Evolutionary conservation across 92 coral and sea anemone genomes (phyloP), one percentile per base, ranked within the genome.

Genomic region (Epizoanthus fatuus): DNA sequence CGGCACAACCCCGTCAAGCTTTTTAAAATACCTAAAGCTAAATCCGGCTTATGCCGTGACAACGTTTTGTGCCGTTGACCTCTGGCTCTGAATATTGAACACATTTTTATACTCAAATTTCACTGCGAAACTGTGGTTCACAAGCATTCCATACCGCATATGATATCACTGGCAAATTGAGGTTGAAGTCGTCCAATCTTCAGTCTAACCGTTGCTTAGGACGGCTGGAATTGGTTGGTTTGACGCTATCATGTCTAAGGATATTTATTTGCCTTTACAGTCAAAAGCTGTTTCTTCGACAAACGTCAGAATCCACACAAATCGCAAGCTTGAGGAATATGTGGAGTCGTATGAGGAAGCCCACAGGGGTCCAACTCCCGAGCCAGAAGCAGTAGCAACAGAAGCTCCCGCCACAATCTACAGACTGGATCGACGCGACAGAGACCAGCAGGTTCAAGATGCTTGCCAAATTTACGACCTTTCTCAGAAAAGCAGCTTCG

Each of bases 371-470:
- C 88, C 86, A 20, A 64, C 67, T 14, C 84, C 86, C 4, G 87
- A 82, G 15, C 77, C 71, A 39, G 83, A 87, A 42, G 63, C 71
- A 40, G 62, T 84, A 44, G 72, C 86, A 37, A 44, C 76, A 3
- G 79, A 80, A 17, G 83, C 68, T 15, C 64, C 86, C 12, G 87
- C 86, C 47, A 74, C 69, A 76, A 91, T 91, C 39, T 91, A 92
- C 81, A 91, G 98, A 10, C 93, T 96, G 83, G 98, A 96, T 80
- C 88, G 99, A 45, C 86, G 76, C 51, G 99, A 96, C 90, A 89
- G 99, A 72, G 95, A 91, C 37, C 81, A 77, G 38, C 98, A 87
- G 3, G 95, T 96, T 0, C 99, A 96, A 75, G 95, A 96, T 75
- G 99, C 99, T 15, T 96, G 99, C 62, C 86, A 79, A 75, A 75